Conservation (phyloP, 2,888 invertebrate species). For the Aphodius granarius region DNA sequence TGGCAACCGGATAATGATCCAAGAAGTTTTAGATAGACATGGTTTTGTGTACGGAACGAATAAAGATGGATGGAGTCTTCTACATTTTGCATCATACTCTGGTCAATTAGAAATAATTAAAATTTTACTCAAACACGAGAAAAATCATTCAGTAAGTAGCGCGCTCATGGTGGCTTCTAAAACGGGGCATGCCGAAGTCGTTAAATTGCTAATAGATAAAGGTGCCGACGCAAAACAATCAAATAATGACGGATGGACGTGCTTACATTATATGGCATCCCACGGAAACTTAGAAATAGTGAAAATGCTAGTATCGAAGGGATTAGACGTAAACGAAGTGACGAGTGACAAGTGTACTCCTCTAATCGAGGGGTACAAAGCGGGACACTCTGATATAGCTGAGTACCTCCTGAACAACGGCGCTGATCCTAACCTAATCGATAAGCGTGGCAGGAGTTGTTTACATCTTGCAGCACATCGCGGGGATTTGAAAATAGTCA, state of each 20-base stretch:
- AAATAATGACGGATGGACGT: conserved; percentile 75
- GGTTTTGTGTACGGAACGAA: too few relatives aligned
- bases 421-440: neutral
- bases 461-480: neutral
- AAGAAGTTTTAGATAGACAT: too few relatives aligned
- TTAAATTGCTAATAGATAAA: conserved; percentile 72
- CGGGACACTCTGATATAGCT: neutral
- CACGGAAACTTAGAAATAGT: neutral
- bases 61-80: too few relatives aligned
- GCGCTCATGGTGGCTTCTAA: neutral
- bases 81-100: too few relatives aligned
- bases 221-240: conserved; percentile 75
- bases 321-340: neutral
- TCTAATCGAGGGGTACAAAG: neutral
- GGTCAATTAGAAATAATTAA: too few relatives aligned
- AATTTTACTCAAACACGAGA: too few relatives aligned
- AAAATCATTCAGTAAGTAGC: too few relatives aligned
- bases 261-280: conserved; percentile 56
- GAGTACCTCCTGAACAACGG: neutral
- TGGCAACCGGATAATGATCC: too few relatives aligned
- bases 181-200: conserved; percentile 72
- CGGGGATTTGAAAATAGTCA: neutral
- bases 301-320: neutral
- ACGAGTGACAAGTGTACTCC: neutral
- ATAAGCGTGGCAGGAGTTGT: neutral